Evolutionary conservation across 1,140 invertebrate genomes (phyloP).

Genomic region (Hyles euphorbiae): DNA sequence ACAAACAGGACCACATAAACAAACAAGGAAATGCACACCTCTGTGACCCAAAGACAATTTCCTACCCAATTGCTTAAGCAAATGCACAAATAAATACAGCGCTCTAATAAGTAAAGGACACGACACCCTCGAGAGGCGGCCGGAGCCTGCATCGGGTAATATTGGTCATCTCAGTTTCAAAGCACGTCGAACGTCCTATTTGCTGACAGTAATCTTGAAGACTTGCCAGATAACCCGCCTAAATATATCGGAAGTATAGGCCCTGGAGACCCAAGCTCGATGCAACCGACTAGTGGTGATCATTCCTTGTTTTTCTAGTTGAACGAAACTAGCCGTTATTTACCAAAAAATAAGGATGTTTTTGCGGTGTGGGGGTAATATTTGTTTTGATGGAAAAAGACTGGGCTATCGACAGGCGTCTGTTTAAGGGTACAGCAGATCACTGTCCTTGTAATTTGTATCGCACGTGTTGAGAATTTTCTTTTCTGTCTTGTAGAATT

Average conservation of each 20-base stretch:
- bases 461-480: slow-evolving; percentile 37
- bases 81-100: slow-evolving; percentile 1
- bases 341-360: slow-evolving; percentile 15
- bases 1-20: too few species aligned
- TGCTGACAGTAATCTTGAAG: slow-evolving; percentile 56
- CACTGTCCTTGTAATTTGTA: slow-evolving; percentile 53
- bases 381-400: slow-evolving; percentile 41
- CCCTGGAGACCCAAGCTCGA: slow-evolving; percentile 47
- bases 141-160: slow-evolving; percentile 24
- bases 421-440: slow-evolving; percentile 46
- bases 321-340: slow-evolving; percentile 23
- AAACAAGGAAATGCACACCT: too few species aligned
- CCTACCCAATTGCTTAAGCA: background rate
- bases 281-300: slow-evolving; percentile 28
- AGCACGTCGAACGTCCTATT: slow-evolving; percentile 43
- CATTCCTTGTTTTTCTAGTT: slow-evolving; percentile 29
- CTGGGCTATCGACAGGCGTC: slow-evolving; percentile 38
- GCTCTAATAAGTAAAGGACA: slow-evolving; percentile 10
- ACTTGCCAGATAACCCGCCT: slow-evolving; percentile 33
- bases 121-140: slow-evolving; percentile 1
- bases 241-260: slow-evolving; percentile 50
- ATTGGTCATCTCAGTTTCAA: slow-evolving; percentile 30
- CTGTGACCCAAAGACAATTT: too few species aligned
- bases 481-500: background rate
- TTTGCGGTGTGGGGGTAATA: slow-evolving; percentile 5